phyloP scores from a whole-genome alignment of 2,888 invertebrate genomes.

The Lithophane socia region DNA sequence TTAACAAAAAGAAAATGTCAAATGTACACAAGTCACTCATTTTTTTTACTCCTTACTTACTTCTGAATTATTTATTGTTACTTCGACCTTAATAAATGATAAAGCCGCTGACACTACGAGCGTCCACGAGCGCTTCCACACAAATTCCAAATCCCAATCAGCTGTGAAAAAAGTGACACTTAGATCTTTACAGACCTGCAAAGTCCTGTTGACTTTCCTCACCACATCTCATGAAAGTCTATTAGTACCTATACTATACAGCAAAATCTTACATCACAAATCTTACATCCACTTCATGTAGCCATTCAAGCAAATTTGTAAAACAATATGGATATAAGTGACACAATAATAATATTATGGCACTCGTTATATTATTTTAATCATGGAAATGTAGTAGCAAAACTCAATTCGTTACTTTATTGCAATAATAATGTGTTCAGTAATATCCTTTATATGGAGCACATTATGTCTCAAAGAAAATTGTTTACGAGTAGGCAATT shows the following conservation, averaged over 20 bases:
- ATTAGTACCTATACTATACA: background rate
- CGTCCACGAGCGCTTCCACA: background rate
- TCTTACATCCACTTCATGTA: background rate
- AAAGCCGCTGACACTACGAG: background rate
- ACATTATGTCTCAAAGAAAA: constrained; percentile 53
- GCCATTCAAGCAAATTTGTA: background rate
- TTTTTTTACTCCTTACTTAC: background rate
- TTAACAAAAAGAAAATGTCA: background rate
- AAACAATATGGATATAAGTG: no score
- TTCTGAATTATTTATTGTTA: no score
- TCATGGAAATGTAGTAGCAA: constrained; percentile 59
- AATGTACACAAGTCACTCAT: background rate
- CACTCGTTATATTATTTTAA: constrained; percentile 31
- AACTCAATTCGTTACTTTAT: constrained; percentile 53
- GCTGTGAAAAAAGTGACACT: constrained; percentile 1
- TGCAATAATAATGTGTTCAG: constrained; percentile 51
- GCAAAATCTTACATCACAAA: background rate
- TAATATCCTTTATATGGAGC: constrained; percentile 39
- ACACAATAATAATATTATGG: background rate
- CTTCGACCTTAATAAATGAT: background rate
- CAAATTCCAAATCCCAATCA: constrained; percentile 7
- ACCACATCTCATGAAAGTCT: background rate
- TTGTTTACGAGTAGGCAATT: constrained; percentile 60
- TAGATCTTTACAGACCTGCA: background rate
- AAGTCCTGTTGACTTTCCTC: background rate